Percentiles rank a stretch among this genome's conserved stretches.
Evolutionary conservation across 30 jellyfish, hydroid and myxozoan genomes (phyloP).

Genomic region (Pelagia noctiluca): DNA sequence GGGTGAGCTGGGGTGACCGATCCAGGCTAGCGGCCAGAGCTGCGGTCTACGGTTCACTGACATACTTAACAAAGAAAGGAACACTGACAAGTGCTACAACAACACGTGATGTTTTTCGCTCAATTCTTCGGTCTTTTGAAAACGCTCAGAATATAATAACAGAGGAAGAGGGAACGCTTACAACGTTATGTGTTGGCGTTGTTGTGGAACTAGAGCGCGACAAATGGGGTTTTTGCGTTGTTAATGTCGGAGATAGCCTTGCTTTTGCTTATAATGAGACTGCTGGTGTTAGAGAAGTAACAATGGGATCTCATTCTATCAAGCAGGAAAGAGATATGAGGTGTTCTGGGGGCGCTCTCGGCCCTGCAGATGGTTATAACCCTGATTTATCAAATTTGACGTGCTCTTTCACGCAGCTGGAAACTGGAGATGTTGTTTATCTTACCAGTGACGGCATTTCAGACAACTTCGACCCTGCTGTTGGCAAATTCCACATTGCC

Average conservation of each 20-base stretch:
- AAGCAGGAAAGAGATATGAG: slow-evolving; percentile 91
- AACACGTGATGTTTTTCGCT: slow-evolving; percentile 81
- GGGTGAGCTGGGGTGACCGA: slow-evolving; percentile 96
- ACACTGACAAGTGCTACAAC: slow-evolving; percentile 41
- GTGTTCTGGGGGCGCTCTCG: slow-evolving; percentile 92
- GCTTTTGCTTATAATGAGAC: slow-evolving; percentile 74
- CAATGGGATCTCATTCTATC: slow-evolving; percentile 87
- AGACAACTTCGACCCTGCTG: slow-evolving; percentile 90
- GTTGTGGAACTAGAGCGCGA: slow-evolving; percentile 87
- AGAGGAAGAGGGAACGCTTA: slow-evolving; percentile 84
- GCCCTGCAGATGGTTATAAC: slow-evolving; percentile 95
- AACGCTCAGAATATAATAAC: slow-evolving; percentile 77
- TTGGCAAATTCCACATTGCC: slow-evolving; percentile 63
- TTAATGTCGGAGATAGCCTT: slow-evolving; percentile 90
- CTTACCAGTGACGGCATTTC: slow-evolving; percentile 92
- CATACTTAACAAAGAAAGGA: slow-evolving; percentile 47
- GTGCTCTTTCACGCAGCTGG: slow-evolving; percentile 78
- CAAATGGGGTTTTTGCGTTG: slow-evolving; percentile 90
- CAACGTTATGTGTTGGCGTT: slow-evolving; percentile 92
- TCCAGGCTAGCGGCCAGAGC: slow-evolving; percentile 84
- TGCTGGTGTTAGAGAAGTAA: slow-evolving; percentile 89
- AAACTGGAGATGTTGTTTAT: slow-evolving; percentile 78
- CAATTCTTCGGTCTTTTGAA: slow-evolving; percentile 76
- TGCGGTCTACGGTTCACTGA: slow-evolving; percentile 81
- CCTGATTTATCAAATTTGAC: slow-evolving; percentile 89